Percentiles rank a stretch among this genome's conserved stretches.
These are phyloP conservation scores for Mythimna impura DNA, from an alignment of 2,888 invertebrate species.

Conservation along the genomic window DNA sequence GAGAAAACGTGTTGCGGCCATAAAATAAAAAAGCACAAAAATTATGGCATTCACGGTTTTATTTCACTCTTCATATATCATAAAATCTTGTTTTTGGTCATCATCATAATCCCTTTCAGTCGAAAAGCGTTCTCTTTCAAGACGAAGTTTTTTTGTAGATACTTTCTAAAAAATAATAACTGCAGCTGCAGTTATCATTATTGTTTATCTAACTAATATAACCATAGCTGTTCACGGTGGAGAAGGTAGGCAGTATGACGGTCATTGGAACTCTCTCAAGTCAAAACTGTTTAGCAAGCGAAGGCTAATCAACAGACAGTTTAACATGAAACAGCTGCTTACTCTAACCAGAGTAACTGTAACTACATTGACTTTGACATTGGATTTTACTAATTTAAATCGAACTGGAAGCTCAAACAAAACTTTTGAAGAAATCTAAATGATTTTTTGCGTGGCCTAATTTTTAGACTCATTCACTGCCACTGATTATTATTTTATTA, in stretches of 20 bases:
- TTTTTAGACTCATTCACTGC: background rate
- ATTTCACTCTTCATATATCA: too few species aligned
- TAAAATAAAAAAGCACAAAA: too few species aligned
- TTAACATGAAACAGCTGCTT: background rate
- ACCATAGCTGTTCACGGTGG: background rate
- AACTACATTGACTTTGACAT: background rate
- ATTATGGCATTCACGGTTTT: too few species aligned
- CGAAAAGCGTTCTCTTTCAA: too few species aligned
- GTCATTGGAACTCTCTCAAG: conserved; percentile 6
- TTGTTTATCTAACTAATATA: background rate
- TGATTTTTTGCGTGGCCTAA: background rate
- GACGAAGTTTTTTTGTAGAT: too few species aligned
- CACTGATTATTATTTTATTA: background rate
- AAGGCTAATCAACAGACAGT: background rate
- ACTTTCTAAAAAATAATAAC: too few species aligned
- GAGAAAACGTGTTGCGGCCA: too few species aligned
- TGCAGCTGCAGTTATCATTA: too few species aligned
- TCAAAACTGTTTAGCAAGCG: background rate
- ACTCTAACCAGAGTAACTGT: background rate
- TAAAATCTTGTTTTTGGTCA: too few species aligned
- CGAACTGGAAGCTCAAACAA: too few species aligned
- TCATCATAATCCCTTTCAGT: too few species aligned
- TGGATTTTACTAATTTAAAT: background rate
- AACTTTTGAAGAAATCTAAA: background rate
- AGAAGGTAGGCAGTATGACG: background rate